Base-by-base conservation (phyloP, 1,140 invertebrate species). In the Drosophila sechellia region DNA sequence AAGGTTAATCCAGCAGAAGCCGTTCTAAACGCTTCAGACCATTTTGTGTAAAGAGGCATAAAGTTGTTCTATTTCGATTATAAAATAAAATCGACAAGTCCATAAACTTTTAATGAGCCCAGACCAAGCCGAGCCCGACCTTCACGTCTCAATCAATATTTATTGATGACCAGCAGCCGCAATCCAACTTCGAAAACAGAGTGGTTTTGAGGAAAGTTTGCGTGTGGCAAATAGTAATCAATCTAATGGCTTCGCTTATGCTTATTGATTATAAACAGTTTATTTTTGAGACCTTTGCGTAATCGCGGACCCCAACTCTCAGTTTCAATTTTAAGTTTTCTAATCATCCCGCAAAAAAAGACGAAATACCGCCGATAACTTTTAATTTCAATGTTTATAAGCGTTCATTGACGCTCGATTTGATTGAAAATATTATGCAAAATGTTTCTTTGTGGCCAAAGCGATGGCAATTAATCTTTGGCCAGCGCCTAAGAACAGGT, bases 321-420 rank as follows among this genome's bases (percentile, higher is more conserved):
- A 43, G 63, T 85, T 85, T 85, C 78, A 39, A 50, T 76, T 70
- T 45, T 8, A 37, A 15, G 42, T 57, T 68, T 66, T 58, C 48
- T 66, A 57, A 31, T 43, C 69, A 25, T 25, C 48, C 39, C 45
- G 6, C 39, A 5, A 11, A 11, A 43, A 10, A 42, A 50, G 22
- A 52, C 8, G 31, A 65, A 64, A 66, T 43, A 56, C 50, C 64
- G 5, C 31, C 64, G 52, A 57, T 39, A 76, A 87, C 83, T 87
- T 58, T 89, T 89, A 63, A 70, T 87, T 87, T 87, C 83, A 64
- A 74, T 74, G 58, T 64, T 17, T 69, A 49, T n/a, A 61, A 77
- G 79, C 83, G 83, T 87, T 89, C 84, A 83, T 87, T 87, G 79
- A 89, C 79, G 69, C 66, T 64, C 46, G 48, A 61, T 69, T 79